These are phyloP conservation scores for Cydia fagiglandana DNA, from an alignment of 1,140 invertebrate genomes.

Conservation along the genomic window DNA sequence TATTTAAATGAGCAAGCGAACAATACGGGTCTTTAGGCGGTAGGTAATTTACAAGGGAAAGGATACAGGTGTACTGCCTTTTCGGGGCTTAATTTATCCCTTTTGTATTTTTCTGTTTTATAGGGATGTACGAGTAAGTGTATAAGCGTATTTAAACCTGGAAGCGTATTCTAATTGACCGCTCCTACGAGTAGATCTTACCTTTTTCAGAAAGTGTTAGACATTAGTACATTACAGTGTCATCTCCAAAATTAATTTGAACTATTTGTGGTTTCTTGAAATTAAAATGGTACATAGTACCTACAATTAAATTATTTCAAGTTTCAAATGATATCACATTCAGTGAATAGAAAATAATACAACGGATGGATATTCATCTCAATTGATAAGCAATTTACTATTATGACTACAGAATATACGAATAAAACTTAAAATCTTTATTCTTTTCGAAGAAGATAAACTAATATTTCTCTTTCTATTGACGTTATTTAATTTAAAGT, in stretches of 20 bases:
- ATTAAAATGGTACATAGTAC: too few relatives aligned
- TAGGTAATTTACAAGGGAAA: constrained; percentile 27
- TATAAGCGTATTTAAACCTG: too few relatives aligned
- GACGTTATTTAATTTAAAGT: neutral
- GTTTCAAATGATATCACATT: neutral
- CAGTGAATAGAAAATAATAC: neutral
- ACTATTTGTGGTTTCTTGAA: too few relatives aligned
- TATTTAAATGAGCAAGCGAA: constrained; percentile 24
- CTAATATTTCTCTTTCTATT: neutral
- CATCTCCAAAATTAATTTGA: too few relatives aligned
- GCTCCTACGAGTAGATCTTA: too few relatives aligned
- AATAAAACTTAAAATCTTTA: neutral
- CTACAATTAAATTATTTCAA: neutral
- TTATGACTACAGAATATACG: neutral
- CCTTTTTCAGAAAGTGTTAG: too few relatives aligned
- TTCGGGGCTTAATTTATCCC: constrained; percentile 1
- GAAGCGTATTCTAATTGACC: too few relatives aligned
- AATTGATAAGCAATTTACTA: neutral
- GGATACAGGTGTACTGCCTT: constrained; percentile 15
- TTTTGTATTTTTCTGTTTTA: constrained; percentile 2
- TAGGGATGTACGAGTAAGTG: neutral
- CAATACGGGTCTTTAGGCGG: constrained; percentile 16
- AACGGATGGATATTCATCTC: neutral
- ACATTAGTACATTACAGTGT: too few relatives aligned
- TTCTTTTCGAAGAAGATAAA: neutral